Evolutionary conservation across 2,797 vertebrate species (phyloP), one percentile per base, ranked within the genome.

Genomic region (Pitangus sulphuratus): DNA sequence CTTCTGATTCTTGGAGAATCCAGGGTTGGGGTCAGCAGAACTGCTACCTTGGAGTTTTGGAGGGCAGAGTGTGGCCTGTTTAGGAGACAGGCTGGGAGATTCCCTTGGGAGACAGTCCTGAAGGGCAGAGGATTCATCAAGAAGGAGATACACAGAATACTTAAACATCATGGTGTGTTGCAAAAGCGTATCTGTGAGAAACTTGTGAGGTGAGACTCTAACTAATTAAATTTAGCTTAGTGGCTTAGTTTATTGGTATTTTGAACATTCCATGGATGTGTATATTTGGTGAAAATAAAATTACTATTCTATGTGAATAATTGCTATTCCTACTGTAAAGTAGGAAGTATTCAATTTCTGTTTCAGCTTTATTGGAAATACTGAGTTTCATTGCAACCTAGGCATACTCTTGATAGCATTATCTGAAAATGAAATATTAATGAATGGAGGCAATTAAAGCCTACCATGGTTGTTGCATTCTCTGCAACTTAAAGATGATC

Each of bases 401-500:
- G 20, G 26, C 35, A 25, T 42, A 42, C 18, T 28, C 64, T 37
- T 79, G 47, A 57, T 26, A 82, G 51, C 44, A 87, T 80, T 85
- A 72, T 65, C 47, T 89, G 76, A 83, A 83, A 89, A 83, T 70
- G 80, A 94, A 79, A 83, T 80, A 85, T 89, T 79, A 74, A 87
- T 44, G 39, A 87, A 56, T 44, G 47, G 39, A 94, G 35, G 51
- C 89, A 85, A 87, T 83, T 8, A 72, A 85, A 91, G 31, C 14
- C 48, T 89, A 51, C 5, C 20, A 77, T 30, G 35, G 44, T 31
- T 82, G 44, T 44, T 62, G 28, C 51, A 51, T 35, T 87, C 56
- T 80, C 56, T 87, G 56, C 26, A 77, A 83, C 14, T 24, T 62
- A 58, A 62, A 66, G 54, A 65, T 51, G 35, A 76, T 40, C 30